These are phyloP conservation scores for Ascidia mentula DNA, from an alignment of 23 tunicate species.

Conservation along the genomic window DNA sequence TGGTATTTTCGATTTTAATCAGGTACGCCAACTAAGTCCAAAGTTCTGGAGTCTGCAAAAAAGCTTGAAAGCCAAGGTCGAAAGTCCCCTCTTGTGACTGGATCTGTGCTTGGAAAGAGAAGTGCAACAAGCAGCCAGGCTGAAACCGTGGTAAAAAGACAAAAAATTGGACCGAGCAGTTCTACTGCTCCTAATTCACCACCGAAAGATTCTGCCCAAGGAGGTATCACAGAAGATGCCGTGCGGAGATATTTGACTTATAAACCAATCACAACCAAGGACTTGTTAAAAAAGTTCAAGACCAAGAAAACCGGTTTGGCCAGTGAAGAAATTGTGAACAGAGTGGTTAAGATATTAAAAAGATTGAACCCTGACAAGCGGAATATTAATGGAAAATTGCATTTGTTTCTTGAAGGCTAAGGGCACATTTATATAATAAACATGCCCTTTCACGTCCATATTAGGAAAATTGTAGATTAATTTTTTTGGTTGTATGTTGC, in stretches of 20 bases:
- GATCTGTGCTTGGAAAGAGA: slow-evolving; percentile 55
- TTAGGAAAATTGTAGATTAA: no score
- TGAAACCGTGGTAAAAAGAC: slow-evolving; percentile 34
- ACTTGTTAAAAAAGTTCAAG: slow-evolving; percentile 86
- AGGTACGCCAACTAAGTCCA: slow-evolving; percentile 19
- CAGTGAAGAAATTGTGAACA: slow-evolving; percentile 61
- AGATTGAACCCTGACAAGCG: slow-evolving; percentile 67
- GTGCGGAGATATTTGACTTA: slow-evolving; percentile 62
- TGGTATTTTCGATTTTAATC: no score
- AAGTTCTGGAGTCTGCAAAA: slow-evolving; percentile 46
- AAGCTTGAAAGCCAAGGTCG: slow-evolving; percentile 48
- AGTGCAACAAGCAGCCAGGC: slow-evolving; percentile 29
- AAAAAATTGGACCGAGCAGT: slow-evolving; percentile 14
- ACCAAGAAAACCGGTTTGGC: slow-evolving; percentile 72
- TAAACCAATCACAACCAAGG: slow-evolving; percentile 87
- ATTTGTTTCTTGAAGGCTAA: slow-evolving; percentile 48
- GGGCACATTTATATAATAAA: not conserved
- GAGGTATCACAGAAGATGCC: slow-evolving; percentile 69
- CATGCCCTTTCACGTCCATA: no score
- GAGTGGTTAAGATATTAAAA: slow-evolving; percentile 61
- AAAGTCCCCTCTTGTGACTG: slow-evolving; percentile 39
- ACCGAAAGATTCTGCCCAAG: slow-evolving; percentile 37
- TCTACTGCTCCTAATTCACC: slow-evolving; percentile 25
- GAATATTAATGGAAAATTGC: slow-evolving; percentile 76
- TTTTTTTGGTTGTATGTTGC: no score